Conservation (phyloP, 2,113 vertebrate species). For the Marcusenius ussheri region DNA sequence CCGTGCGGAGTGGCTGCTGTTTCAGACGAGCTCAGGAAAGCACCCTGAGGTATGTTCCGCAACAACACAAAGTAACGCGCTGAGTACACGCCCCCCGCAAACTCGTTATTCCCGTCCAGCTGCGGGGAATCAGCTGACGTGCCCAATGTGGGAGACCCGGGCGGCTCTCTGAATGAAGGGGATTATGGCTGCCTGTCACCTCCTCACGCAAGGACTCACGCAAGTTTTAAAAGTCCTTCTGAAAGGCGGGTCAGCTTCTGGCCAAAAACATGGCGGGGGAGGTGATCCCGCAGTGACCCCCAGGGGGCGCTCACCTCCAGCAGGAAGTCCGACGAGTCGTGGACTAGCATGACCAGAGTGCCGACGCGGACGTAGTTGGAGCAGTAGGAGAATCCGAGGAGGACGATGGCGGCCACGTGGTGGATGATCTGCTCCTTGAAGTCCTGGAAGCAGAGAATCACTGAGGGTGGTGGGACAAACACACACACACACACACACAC, state of each 20-base stretch:
- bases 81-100: background rate
- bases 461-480: background rate
- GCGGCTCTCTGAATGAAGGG: background rate
- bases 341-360: conserved; percentile 76
- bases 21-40: background rate
- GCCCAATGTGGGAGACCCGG: background rate
- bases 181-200: background rate
- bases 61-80: background rate
- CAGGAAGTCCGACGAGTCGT: conserved; percentile 75
- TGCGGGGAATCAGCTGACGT: background rate
- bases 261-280: too few relatives aligned
- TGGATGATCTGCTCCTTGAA: conserved; percentile 84
- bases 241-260: too few relatives aligned
- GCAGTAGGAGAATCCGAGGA: conserved; percentile 83
- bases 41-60: background rate
- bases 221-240: too few relatives aligned
- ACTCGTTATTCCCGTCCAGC: background rate
- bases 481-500: background rate
- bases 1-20: background rate
- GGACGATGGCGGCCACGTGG: conserved; percentile 73
- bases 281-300: background rate
- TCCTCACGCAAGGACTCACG: too few relatives aligned
- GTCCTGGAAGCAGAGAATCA: conserved; percentile 59
- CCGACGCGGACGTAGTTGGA: conserved; percentile 83
- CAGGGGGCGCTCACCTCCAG: conserved; percentile 68